These are phyloP conservation scores for Drosophila kuntzei DNA, from an alignment of 2,888 invertebrate species.

Conservation along the genomic window DNA sequence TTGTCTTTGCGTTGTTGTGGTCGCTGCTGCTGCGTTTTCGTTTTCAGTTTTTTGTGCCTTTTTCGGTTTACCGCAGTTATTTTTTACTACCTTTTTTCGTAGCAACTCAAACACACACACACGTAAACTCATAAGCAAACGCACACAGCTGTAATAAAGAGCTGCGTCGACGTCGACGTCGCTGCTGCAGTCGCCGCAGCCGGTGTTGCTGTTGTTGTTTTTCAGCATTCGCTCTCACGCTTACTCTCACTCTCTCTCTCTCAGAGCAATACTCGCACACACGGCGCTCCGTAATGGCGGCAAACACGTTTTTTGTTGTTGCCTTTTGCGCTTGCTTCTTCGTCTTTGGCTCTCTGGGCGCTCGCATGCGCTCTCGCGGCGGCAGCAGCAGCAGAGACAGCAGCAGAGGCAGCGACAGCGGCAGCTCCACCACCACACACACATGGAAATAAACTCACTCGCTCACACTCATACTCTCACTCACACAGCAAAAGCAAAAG, in stretches of 20 bases:
- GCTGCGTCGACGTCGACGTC: conserved; percentile 40
- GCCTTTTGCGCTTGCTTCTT: conserved; percentile 72
- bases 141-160: conserved; percentile 52
- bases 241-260: conserved; percentile 26
- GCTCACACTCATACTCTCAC: conserved; percentile 31
- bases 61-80: conserved; percentile 82
- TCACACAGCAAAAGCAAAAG: conserved; percentile 47
- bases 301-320: conserved; percentile 79
- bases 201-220: conserved; percentile 63
- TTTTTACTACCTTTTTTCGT: conserved; percentile 82
- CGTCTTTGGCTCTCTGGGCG: conserved; percentile 69
- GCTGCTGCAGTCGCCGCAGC: conserved; percentile 59
- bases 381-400: conserved; percentile 18
- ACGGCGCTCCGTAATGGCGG: conserved; percentile 66
- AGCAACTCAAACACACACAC: conserved; percentile 57
- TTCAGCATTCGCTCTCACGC: conserved; percentile 35
- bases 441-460: conserved; percentile 39
- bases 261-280: conserved; percentile 14
- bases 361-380: conserved; percentile 74
- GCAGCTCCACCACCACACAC: conserved; percentile 54
- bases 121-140: conserved; percentile 4
- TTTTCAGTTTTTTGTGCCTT: conserved; percentile 80
- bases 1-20: conserved; percentile 69
- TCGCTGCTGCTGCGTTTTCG: conserved; percentile 69
- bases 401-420: conserved; percentile 21